Evolutionary conservation across 2,113 vertebrate species (phyloP).

Genomic region (Shinisaurus crocodilurus): DNA sequence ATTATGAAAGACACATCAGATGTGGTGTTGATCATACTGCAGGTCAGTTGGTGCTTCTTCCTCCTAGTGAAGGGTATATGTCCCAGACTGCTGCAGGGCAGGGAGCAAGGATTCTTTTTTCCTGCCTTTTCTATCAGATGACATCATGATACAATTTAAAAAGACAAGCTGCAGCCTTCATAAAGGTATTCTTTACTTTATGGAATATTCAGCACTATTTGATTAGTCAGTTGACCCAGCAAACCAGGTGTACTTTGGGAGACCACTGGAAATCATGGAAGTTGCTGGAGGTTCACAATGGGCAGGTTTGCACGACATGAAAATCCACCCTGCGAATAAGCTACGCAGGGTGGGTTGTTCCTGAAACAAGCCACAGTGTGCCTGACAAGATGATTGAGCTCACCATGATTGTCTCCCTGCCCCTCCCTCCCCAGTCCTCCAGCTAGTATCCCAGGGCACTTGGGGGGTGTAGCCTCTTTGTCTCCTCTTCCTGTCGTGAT

Average conservation of each 20-base stretch:
- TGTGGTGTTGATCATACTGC: neutral
- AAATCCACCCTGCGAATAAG: too few relatives aligned
- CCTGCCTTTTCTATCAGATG: neutral
- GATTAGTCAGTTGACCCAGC: neutral
- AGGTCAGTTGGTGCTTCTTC: neutral
- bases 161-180: neutral
- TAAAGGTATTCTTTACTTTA: neutral
- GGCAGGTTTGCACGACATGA: too few relatives aligned
- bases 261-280: neutral
- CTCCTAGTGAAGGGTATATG: too few relatives aligned
- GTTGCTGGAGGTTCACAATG: neutral
- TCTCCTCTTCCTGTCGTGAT: too few relatives aligned
- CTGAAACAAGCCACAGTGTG: too few relatives aligned
- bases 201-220: neutral
- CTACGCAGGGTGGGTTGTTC: too few relatives aligned
- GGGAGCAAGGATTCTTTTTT: neutral
- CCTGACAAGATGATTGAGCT: too few relatives aligned
- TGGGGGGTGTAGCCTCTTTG: too few relatives aligned
- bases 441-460: too few relatives aligned
- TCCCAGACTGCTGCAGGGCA: neutral
- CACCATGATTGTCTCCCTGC: too few relatives aligned
- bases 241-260: neutral
- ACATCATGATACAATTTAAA: neutral
- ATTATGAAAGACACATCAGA: neutral
- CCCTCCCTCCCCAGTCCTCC: too few relatives aligned